phyloP scores from a whole-genome alignment of 2,797 vertebrate species.

The Phrynocephalus vlangalii region DNA sequence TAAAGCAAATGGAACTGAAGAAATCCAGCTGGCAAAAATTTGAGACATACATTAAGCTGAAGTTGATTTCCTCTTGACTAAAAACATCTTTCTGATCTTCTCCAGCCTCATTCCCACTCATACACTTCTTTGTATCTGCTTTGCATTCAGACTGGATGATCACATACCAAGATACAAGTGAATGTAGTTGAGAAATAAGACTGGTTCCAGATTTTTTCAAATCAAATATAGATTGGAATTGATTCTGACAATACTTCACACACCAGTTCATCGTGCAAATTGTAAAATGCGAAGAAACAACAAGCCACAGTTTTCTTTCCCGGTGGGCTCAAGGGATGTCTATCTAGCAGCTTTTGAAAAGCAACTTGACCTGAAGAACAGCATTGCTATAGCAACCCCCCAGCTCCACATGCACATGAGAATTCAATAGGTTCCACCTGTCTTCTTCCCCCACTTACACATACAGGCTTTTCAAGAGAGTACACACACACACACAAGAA shows the following conservation, averaged over 20 bases:
- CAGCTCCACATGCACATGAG: background rate
- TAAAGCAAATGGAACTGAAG: background rate
- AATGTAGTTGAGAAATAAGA: background rate
- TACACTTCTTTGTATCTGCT: background rate
- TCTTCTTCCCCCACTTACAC: background rate
- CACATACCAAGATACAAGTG: background rate
- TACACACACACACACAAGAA: background rate
- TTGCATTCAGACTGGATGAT: background rate
- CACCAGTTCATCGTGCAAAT: background rate
- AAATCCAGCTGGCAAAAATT: background rate
- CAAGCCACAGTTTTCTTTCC: background rate
- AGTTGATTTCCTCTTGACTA: background rate
- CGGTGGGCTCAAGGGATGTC: background rate
- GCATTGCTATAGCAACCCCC: slow-evolving; percentile 4
- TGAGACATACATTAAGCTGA: background rate
- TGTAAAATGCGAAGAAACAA: background rate
- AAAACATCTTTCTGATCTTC: background rate
- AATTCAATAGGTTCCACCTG: background rate
- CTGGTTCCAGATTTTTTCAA: background rate
- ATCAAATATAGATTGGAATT: background rate
- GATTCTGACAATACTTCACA: background rate
- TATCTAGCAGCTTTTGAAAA: slow-evolving; percentile 12
- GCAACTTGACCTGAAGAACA: background rate
- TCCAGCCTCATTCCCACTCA: background rate
- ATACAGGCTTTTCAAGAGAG: background rate